Evolutionary conservation across 2,888 invertebrate genomes (phyloP).

Genomic region (Merodon equestris): DNA sequence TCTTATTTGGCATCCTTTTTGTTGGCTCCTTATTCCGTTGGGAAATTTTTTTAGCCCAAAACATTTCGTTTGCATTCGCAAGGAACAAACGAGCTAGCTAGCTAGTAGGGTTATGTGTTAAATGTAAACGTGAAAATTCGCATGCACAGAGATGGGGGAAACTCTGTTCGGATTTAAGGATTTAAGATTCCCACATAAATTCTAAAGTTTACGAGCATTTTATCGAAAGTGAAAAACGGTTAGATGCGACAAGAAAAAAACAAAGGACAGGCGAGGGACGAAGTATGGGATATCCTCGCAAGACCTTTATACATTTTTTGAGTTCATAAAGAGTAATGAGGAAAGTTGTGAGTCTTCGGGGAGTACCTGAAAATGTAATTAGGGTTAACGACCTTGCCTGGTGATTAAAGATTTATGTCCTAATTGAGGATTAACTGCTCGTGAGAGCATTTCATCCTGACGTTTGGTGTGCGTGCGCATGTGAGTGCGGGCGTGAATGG

Average conservation of each 20-base stretch:
- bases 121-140: constrained; percentile 53
- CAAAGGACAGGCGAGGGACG: no score
- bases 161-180: constrained; percentile 42
- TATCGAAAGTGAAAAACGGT: constrained; percentile 25
- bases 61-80: constrained; percentile 45
- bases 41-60: constrained; percentile 35
- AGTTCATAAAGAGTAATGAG: not conserved
- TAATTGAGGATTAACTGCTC: constrained; percentile 6
- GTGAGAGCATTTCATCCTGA: not conserved
- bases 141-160: constrained; percentile 19
- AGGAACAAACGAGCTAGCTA: constrained; percentile 3
- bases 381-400: constrained; percentile 1
- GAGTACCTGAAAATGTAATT: constrained; percentile 1
- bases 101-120: constrained; percentile 36
- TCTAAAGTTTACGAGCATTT: constrained; percentile 43
- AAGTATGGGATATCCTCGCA: no score
- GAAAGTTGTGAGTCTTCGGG: not conserved
- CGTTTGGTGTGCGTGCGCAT: not conserved
- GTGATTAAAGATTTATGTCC: constrained; percentile 2
- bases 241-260: constrained; percentile 7
- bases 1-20: not conserved
- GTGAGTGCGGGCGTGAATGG: no score
- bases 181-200: constrained; percentile 50
- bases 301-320: no score
- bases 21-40: constrained; percentile 24